Percentiles rank a stretch among this genome's conserved stretches.
Evolutionary conservation across 2,888 invertebrate genomes (phyloP).

Genomic region (Acrobeloides nanus): DNA sequence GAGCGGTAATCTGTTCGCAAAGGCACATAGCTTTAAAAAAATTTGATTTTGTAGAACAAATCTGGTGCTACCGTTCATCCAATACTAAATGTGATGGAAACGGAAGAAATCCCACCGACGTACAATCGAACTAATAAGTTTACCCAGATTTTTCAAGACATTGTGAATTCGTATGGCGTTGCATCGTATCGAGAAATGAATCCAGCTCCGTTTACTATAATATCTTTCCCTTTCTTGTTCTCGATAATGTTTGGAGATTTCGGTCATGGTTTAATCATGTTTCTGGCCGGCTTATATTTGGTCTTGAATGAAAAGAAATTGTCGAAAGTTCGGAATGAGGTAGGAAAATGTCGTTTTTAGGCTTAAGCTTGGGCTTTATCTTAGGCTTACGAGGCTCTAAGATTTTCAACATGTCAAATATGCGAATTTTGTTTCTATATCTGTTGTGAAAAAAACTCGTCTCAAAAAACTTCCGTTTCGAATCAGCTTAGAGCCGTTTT

Average conservation of each 20-base stretch:
- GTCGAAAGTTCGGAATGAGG: conserved; percentile 44
- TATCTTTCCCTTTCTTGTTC: conserved; percentile 94
- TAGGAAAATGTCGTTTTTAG: conserved; percentile 31
- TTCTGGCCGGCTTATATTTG: conserved; percentile 84
- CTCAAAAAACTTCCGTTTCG: no score
- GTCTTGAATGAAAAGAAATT: conserved; percentile 82
- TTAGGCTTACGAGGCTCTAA: conserved; percentile 34
- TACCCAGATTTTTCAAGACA: conserved; percentile 82
- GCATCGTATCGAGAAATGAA: conserved; percentile 93
- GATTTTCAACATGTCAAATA: no score
- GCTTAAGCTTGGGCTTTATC: conserved; percentile 37
- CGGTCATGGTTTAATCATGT: conserved; percentile 87
- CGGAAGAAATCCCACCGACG: conserved; percentile 79
- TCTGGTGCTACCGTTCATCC: conserved; percentile 87
- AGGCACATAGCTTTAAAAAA: not conserved
- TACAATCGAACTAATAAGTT: conserved; percentile 93
- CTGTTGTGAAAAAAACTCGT: no score
- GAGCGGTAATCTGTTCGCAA: conserved; percentile 65
- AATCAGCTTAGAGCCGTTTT: no score
- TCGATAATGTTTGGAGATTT: conserved; percentile 96
- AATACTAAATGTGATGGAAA: conserved; percentile 87
- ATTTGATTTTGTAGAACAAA: conserved; percentile 61
- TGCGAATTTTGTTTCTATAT: no score
- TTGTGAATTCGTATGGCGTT: conserved; percentile 92
- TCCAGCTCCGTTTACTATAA: conserved; percentile 92